Evolutionary conservation across 2,888 invertebrate species (phyloP), one percentile per base, ranked within the genome.

Genomic region (Apomyelois bistriatella): DNA sequence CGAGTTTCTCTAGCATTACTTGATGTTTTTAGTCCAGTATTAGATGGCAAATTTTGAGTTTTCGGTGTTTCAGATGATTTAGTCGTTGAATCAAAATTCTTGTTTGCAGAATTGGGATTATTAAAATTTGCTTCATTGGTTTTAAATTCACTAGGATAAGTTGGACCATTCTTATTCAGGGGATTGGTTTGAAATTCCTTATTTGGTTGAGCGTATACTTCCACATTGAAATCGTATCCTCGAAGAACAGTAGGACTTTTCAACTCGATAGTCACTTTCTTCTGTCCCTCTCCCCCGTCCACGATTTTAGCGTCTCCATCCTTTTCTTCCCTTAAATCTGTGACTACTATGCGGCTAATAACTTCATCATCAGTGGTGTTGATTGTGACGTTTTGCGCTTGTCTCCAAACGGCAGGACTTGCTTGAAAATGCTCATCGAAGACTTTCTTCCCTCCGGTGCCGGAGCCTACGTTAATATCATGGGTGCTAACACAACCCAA

Each of bases 161-260:
- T 28, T 50, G 17, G 16, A 13, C 10, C 30, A 15, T 12, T 55
- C 48, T 30, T 47, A 42, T 61, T 40, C 40, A 30, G 30, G 12
- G 40, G 59, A 46, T 40, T 13, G 0, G 40, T n/a, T 16, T 57
- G 43, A 9, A 32, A 46, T 42, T 40, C 38, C 8, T 49, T 38
- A 30, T 66, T 64, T 1, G 73, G 61, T 4, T 60, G 56, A 5
- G 78, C 70, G 49, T 72, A 88, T 0, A 82, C 82, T 66, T 82
- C 69, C 1, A 89, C 65, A 22, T 74, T 72, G 58, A 88, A 89
- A 17, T 80, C 74, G 49, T 75, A 82, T 48, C 89, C 89, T 62
- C 87, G 70, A 30, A 89, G 72, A 1, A 79, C 72, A 7, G 86
- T 76, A 0, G 89, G 89, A 40, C 89, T 86, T 61, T 85, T 81